Evolutionary conservation across 1,140 invertebrate genomes (phyloP).

Genomic region (Drosophila burlai): DNA sequence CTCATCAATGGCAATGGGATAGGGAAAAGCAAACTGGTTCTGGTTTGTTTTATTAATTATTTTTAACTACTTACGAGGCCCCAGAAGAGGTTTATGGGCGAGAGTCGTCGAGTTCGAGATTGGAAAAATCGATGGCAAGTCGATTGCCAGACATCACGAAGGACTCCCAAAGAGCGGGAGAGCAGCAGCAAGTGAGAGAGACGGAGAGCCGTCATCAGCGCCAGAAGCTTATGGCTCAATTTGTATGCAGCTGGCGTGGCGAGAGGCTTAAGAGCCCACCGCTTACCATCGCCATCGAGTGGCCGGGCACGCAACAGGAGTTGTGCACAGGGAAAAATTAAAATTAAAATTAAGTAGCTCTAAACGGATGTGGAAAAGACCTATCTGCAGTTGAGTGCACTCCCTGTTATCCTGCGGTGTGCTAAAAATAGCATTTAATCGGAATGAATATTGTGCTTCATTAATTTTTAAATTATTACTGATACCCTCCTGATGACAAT

Average conservation of each 20-base stretch:
- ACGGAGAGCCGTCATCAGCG: conserved; percentile 49
- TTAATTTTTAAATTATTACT: not conserved
- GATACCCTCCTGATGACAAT: not conserved
- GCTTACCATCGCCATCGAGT: conserved; percentile 39
- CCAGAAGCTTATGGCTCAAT: conserved; percentile 77
- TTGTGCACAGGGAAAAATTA: conserved; percentile 28
- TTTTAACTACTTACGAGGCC: conserved; percentile 61
- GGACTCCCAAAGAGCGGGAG: conserved; percentile 11
- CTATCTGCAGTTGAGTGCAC: conserved; percentile 9
- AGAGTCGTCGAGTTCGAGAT: conserved; percentile 38
- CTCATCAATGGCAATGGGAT: conserved; percentile 53
- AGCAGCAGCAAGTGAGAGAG: conserved; percentile 1
- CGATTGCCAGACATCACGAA: conserved; percentile 52
- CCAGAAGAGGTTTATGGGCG: conserved; percentile 29
- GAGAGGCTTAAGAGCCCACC: conserved; percentile 61
- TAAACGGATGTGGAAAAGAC: conserved; percentile 4
- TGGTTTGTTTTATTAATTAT: conserved; percentile 77
- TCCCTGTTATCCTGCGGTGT: not conserved
- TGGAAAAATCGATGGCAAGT: conserved; percentile 64
- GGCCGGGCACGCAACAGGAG: conserved; percentile 28
- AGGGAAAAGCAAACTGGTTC: conserved; percentile 66
- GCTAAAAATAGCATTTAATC: conserved; percentile 8
- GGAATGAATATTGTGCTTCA: not conserved
- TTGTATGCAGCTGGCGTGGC: conserved; percentile 77
- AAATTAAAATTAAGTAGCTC: conserved; percentile 37